Conservation (phyloP, 2,797 vertebrate genomes). For the Pygocentrus nattereri region DNA sequence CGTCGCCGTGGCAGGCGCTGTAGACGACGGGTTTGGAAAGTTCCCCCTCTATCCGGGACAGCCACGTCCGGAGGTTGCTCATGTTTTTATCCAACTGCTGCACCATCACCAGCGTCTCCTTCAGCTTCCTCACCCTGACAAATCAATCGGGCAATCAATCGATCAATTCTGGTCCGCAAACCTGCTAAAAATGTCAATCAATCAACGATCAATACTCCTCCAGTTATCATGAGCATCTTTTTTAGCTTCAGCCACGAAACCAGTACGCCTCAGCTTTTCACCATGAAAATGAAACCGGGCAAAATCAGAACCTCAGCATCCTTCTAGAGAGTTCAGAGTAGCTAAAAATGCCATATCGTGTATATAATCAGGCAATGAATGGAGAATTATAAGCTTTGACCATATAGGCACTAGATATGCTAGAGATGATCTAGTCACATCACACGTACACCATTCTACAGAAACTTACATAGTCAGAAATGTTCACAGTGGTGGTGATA, state of each 20-base stretch:
- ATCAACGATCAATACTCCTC: not conserved
- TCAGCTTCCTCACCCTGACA: conserved; percentile 93
- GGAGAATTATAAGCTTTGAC: too few relatives aligned
- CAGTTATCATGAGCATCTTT: not conserved
- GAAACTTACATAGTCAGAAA: too few relatives aligned
- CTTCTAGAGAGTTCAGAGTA: too few relatives aligned
- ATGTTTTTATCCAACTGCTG: conserved; percentile 96
- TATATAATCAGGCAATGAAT: too few relatives aligned
- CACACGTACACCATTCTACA: too few relatives aligned
- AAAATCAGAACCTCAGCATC: too few relatives aligned
- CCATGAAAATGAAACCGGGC: too few relatives aligned
- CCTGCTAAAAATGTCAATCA: not conserved
- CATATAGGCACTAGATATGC: too few relatives aligned
- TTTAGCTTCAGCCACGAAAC: not conserved
- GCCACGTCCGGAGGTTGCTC: conserved; percentile 93
- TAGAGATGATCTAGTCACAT: too few relatives aligned
- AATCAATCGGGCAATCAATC: conserved; percentile 7
- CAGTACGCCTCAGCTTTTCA: too few relatives aligned
- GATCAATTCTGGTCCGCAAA: not conserved
- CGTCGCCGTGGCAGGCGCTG: conserved; percentile 87
- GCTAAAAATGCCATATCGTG: too few relatives aligned
- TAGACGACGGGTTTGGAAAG: conserved; percentile 92
- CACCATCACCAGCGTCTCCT: conserved; percentile 92
- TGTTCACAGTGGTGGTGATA: too few relatives aligned
- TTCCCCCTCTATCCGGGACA: conserved; percentile 91